A percentile compares a stretch with the other conserved stretches of the same genome.
phyloP scores from a whole-genome alignment of 2,113 vertebrate genomes.

The Lepus americanus region DNA sequence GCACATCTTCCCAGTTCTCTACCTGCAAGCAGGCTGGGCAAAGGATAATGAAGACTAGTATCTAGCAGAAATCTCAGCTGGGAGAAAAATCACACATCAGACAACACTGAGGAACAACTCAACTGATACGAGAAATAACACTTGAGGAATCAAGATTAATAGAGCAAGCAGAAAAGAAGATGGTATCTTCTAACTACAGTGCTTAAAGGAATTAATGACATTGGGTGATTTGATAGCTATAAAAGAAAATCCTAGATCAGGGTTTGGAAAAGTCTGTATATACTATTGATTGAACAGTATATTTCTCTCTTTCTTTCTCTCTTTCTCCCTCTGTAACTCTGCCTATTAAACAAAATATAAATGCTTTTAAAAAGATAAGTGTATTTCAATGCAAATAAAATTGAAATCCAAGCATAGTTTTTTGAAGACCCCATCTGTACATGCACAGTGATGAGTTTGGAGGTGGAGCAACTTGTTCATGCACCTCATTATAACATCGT shows the following conservation, averaged over 20 bases:
- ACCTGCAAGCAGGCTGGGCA: not conserved
- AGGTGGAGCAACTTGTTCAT: not conserved
- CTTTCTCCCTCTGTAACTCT: too few species aligned
- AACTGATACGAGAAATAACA: not conserved
- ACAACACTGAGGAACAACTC: not conserved
- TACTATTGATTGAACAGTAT: not conserved
- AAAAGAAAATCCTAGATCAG: not conserved
- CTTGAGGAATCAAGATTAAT: constrained; percentile 14
- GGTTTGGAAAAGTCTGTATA: not conserved
- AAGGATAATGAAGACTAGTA: not conserved
- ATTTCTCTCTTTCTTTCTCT: not conserved
- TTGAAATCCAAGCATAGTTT: not conserved
- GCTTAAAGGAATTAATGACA: constrained; percentile 22
- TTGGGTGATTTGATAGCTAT: not conserved
- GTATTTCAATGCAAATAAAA: too few species aligned
- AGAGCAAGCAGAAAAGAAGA: not conserved
- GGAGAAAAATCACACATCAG: not conserved
- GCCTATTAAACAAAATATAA: too few species aligned
- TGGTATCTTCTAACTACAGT: not conserved
- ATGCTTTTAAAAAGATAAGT: too few species aligned
- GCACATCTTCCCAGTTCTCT: not conserved
- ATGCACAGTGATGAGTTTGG: not conserved
- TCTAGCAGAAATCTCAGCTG: not conserved
- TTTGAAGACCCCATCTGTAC: not conserved
- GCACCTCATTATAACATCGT: not conserved